Evolutionary conservation across 2,797 vertebrate species (phyloP), one percentile per base, ranked within the genome.

Genomic region (Pelobates cultripes): DNA sequence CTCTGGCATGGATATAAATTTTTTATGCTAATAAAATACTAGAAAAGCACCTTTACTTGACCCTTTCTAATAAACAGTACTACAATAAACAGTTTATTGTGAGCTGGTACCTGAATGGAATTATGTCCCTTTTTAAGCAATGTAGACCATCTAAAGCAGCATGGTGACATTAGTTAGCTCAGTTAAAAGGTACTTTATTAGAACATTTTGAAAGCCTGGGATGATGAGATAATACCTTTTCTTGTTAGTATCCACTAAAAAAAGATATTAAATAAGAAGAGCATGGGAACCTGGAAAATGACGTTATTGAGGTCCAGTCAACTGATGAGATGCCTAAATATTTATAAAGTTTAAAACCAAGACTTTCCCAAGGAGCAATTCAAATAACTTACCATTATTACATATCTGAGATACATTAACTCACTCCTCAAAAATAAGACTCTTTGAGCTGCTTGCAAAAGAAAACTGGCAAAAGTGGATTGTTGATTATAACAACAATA

Each of bases 331-430:
- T 47, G 73, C 43, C 73, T 70, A 75, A 70, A 75, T 61, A 45
- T 70, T 81, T 70, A 75, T 47, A 51, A 74, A 68, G 66, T 75
- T 66, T 70, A 75, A 70, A 70, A 64, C 75, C 55, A 10, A 63
- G 28, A 12, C 61, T 45, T 3, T 61, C 73, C 64, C 53, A 45
- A 12, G 66, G 28, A 53, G 12, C 45, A 8, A 51, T 17, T 70
- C 40, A 75, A n/a, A 57, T 63, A 75, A 28, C 53, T 47, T 17
- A 64, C 43, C 14, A 10, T 75, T 81, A 70, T 81, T 75, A 51
- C 10, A n/a, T 17, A 63, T 60, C 67, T 57, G 3, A 73, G 17
- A n/a, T 68, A 42, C 13, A 13, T 53, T 57, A 60, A 60, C 43
- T 64, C 42, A 60, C 14, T 57, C 10, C 44, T 70, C 41, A 12